Conservation (phyloP, 2,113 vertebrate genomes). For the Cephalopholis sonnerati region DNA sequence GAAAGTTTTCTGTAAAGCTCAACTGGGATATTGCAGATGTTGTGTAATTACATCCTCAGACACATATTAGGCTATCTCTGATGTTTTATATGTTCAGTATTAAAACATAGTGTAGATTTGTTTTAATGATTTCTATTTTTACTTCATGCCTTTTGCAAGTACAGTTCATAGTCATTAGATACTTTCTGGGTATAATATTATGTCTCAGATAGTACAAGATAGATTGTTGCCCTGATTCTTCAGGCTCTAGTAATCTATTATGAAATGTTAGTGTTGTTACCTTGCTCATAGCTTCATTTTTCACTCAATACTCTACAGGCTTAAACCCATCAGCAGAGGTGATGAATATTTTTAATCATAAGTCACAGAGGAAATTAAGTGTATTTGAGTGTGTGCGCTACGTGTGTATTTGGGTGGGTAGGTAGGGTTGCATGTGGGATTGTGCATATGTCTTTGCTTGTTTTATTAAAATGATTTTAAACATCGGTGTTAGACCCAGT, state of each 20-base stretch:
- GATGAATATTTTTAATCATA: constrained; percentile 55
- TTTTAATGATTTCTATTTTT: not conserved
- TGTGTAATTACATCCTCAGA: constrained; percentile 23
- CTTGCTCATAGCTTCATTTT: constrained; percentile 24
- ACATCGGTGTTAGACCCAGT: not conserved
- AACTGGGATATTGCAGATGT: constrained; percentile 18
- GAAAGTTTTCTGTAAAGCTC: constrained; percentile 52
- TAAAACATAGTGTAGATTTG: not conserved
- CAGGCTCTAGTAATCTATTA: constrained; percentile 19
- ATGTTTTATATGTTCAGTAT: not conserved
- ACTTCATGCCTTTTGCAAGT: not conserved
- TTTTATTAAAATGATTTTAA: constrained; percentile 31
- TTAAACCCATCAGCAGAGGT: constrained; percentile 27
- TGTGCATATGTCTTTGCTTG: constrained; percentile 28
- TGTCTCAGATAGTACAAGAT: not conserved
- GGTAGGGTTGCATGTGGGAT: not conserved
- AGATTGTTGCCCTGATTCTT: constrained; percentile 5
- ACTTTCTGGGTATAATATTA: not conserved
- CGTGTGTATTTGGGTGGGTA: not conserved
- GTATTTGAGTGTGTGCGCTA: constrained; percentile 19
- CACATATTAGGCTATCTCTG: not conserved
- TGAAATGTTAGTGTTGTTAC: constrained; percentile 10
- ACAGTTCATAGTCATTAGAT: not conserved
- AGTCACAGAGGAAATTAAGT: constrained; percentile 48
- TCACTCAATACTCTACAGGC: constrained; percentile 26